phyloP scores from a whole-genome alignment of 2,113 vertebrate species.

The Aplodontia rufa region DNA sequence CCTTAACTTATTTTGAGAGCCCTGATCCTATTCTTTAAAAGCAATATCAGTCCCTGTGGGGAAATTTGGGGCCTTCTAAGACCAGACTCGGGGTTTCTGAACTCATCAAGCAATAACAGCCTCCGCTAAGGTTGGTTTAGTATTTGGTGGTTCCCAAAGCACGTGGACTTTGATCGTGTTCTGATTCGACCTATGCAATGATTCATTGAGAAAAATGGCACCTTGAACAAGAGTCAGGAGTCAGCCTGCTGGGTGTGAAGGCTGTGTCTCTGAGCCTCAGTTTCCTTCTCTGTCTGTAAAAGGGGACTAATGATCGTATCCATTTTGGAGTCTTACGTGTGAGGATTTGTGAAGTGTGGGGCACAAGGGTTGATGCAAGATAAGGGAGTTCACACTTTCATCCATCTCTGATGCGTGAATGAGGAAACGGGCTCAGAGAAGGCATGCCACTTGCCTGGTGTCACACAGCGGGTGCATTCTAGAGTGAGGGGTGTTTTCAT shows the following conservation, averaged over 20 bases:
- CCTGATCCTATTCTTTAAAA: background rate
- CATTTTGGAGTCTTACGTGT: background rate
- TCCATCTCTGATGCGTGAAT: too few species aligned
- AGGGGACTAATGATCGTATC: background rate
- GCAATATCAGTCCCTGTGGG: background rate
- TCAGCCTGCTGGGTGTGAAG: background rate
- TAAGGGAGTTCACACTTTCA: accelerated
- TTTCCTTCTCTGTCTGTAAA: background rate
- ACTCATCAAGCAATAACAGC: accelerated
- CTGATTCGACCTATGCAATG: accelerated
- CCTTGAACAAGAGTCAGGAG: accelerated
- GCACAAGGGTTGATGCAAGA: background rate
- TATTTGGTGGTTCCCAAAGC: background rate
- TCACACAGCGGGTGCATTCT: background rate
- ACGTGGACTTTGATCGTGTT: background rate
- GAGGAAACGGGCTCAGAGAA: background rate
- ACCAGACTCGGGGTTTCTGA: background rate
- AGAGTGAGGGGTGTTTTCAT: background rate
- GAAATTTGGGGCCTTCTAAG: background rate
- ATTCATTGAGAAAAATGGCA: accelerated
- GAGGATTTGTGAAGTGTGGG: background rate
- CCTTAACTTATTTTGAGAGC: background rate
- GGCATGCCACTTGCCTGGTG: accelerated
- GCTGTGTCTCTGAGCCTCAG: background rate
- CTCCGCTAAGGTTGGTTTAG: accelerated